phyloP scores from a whole-genome alignment of 1,140 invertebrate species.

The Ctenoplectra terminalis region DNA sequence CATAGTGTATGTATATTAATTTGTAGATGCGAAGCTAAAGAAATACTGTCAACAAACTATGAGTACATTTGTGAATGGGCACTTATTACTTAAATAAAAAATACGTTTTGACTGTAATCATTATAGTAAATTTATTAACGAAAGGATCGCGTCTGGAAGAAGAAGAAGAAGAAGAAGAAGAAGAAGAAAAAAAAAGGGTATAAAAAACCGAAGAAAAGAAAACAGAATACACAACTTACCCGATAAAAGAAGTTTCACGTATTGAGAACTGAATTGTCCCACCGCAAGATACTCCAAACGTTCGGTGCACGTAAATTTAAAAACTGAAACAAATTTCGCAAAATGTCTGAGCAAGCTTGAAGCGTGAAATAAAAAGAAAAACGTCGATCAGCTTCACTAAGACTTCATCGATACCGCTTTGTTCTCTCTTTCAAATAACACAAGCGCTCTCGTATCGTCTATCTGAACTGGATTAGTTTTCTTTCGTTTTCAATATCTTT shows the following conservation, averaged over 20 bases:
- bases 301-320: not conserved
- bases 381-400: not conserved
- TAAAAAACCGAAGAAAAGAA: not conserved
- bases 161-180: not conserved
- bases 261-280: not conserved
- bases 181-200: too few species aligned
- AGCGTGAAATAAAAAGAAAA: not conserved
- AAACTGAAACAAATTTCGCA: not conserved
- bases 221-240: conserved; percentile 16
- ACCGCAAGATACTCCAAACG: not conserved
- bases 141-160: not conserved
- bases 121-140: conserved; percentile 20
- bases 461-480: conserved; percentile 25
- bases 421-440: not conserved
- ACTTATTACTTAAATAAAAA: conserved; percentile 58
- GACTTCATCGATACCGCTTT: not conserved
- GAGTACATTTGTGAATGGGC: conserved; percentile 48
- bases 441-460: not conserved
- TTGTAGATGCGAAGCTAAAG: conserved; percentile 36
- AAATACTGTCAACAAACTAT: conserved; percentile 35
- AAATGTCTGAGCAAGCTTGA: not conserved
- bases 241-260: not conserved
- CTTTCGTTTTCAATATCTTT: conserved; percentile 53
- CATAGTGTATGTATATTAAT: conserved; percentile 68
- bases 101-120: conserved; percentile 46